These are phyloP conservation scores for Pachycephala philippinensis DNA, from an alignment of 2,113 vertebrate species.

Conservation along the genomic window DNA sequence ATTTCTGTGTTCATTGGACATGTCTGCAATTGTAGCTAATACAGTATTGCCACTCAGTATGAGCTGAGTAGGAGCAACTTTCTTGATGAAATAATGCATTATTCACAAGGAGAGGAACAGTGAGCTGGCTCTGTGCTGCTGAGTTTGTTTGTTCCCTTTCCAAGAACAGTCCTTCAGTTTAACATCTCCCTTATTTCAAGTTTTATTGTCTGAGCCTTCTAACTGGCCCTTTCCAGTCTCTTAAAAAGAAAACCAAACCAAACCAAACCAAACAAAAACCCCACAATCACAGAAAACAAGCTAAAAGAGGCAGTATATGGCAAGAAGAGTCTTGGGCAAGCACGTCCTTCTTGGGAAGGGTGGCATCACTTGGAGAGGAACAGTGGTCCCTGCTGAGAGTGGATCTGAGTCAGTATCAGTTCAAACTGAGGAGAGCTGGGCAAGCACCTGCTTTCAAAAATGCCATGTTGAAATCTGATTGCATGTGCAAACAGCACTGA, in stretches of 20 bases:
- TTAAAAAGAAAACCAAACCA: background rate
- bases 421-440: background rate
- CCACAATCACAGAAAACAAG: background rate
- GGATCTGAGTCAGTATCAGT: background rate
- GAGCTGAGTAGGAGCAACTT: background rate
- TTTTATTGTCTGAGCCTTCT: background rate
- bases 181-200: background rate
- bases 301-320: background rate
- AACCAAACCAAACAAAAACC: background rate
- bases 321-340: background rate
- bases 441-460: background rate
- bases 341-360: background rate
- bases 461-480: background rate
- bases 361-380: background rate
- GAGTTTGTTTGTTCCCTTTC: background rate
- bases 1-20: background rate
- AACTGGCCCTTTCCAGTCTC: background rate
- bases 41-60: background rate
- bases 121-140: background rate
- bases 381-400: background rate
- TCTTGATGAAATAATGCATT: slow-evolving; percentile 32
- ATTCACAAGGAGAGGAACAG: slow-evolving; percentile 4
- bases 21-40: background rate
- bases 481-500: background rate
- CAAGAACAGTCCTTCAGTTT: background rate